Conservation (phyloP, 2,113 vertebrate species). For the Lasiurus borealis region DNA sequence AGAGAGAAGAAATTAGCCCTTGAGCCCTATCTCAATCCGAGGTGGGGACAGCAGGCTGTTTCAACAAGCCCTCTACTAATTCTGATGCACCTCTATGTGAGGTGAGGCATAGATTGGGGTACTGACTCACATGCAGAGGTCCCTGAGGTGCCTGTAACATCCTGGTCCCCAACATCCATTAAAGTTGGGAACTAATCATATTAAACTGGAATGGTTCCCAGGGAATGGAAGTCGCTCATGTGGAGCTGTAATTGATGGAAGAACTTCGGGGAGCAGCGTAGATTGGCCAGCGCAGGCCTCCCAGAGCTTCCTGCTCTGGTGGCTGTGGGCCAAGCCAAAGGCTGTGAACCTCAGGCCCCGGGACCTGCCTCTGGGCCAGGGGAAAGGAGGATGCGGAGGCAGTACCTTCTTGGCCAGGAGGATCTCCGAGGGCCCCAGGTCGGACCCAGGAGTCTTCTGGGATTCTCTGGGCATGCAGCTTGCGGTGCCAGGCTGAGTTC, state of each 20-base stretch:
- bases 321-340: neutral
- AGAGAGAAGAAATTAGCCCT: neutral
- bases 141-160: neutral
- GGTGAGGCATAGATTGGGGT: neutral
- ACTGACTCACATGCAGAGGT: neutral
- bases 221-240: neutral
- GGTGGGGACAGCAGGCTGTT: neutral
- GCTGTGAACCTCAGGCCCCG: neutral
- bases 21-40: neutral
- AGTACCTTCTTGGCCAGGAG: neutral
- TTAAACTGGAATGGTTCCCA: neutral
- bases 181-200: neutral
- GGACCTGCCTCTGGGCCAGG: neutral
- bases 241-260: neutral
- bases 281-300: neutral
- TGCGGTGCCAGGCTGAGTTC: neutral
- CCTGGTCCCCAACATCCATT: neutral
- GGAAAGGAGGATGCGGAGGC: neutral
- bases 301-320: neutral
- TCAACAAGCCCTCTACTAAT: neutral
- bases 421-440: accelerated
- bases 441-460: neutral
- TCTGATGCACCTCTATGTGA: neutral
- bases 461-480: neutral
- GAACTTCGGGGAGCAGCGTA: neutral